These are phyloP conservation scores for Atethmia centrago DNA, from an alignment of 2,888 invertebrate species.

Conservation along the genomic window DNA sequence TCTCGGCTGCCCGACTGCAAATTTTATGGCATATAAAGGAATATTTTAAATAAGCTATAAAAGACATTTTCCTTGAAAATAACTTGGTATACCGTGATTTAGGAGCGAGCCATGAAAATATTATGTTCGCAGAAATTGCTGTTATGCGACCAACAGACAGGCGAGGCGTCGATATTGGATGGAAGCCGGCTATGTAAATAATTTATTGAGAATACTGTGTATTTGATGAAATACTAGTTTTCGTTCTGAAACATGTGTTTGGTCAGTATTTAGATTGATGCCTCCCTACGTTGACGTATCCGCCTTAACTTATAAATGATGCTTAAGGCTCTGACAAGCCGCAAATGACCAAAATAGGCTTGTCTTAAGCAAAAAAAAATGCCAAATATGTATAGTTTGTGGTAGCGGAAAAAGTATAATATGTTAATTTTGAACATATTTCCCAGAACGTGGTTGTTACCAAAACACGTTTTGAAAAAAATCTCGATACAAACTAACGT, in stretches of 20 bases:
- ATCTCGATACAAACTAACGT: too few species aligned
- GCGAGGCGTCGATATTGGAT: conserved; percentile 45
- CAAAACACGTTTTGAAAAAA: too few species aligned
- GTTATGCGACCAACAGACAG: conserved; percentile 47
- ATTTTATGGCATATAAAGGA: conserved; percentile 64
- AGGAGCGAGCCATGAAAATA: conserved; percentile 64
- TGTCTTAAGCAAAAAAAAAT: too few species aligned
- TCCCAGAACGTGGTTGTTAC: too few species aligned
- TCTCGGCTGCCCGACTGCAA: conserved; percentile 52
- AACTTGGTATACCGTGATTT: conserved; percentile 66
- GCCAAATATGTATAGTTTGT: too few species aligned
- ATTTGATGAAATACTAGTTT: conserved; percentile 8
- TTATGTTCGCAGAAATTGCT: conserved; percentile 61
- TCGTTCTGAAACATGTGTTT: background rate
- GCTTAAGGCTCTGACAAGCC: too few species aligned
- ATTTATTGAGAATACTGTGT: conserved; percentile 48
- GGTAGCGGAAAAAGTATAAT: too few species aligned
- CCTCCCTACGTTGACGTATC: background rate
- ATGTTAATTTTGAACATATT: too few species aligned
- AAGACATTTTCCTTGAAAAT: conserved; percentile 68
- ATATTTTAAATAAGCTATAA: conserved; percentile 70
- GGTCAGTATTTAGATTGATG: background rate
- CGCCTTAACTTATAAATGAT: background rate
- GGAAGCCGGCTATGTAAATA: conserved; percentile 36
- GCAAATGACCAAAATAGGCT: too few species aligned